These are phyloP conservation scores for Eulemur mongoz DNA, from an alignment of 2,797 vertebrate species.

Conservation along the genomic window DNA sequence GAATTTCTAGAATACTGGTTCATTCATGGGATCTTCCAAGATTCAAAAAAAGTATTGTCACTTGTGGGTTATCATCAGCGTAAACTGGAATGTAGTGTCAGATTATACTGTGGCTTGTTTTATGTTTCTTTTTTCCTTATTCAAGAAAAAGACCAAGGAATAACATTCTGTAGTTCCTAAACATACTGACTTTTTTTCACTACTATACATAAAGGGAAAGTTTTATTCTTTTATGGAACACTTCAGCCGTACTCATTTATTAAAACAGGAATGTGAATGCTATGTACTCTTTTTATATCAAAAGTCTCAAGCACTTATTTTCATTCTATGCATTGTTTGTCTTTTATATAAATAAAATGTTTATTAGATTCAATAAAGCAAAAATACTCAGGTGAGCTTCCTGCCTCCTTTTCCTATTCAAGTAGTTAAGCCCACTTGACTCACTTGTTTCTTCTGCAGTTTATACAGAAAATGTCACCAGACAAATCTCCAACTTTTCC, in stretches of 20 bases:
- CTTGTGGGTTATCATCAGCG: conserved; percentile 22
- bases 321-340: conserved; percentile 82
- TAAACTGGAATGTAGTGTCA: conserved; percentile 60
- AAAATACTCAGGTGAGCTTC: conserved; percentile 68
- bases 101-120: conserved; percentile 66
- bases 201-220: conserved; percentile 82
- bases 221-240: conserved; percentile 82
- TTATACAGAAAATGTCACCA: not conserved
- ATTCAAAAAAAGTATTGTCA: conserved; percentile 29
- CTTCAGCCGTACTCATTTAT: conserved; percentile 83
- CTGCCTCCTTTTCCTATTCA: not conserved
- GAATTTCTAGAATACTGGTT: conserved; percentile 29
- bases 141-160: conserved; percentile 71
- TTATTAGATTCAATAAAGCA: conserved; percentile 85
- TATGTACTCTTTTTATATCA: conserved; percentile 84
- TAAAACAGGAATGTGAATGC: conserved; percentile 87
- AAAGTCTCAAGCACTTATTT: conserved; percentile 84
- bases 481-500: not conserved
- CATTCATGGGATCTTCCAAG: not conserved
- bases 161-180: conserved; percentile 73
- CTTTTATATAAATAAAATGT: conserved; percentile 86
- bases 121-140: conserved; percentile 44
- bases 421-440: not conserved
- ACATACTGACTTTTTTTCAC: conserved; percentile 80
- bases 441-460: not conserved